Conservation (phyloP, 2,113 vertebrate genomes). For the Cyprinodon tularosa region DNA sequence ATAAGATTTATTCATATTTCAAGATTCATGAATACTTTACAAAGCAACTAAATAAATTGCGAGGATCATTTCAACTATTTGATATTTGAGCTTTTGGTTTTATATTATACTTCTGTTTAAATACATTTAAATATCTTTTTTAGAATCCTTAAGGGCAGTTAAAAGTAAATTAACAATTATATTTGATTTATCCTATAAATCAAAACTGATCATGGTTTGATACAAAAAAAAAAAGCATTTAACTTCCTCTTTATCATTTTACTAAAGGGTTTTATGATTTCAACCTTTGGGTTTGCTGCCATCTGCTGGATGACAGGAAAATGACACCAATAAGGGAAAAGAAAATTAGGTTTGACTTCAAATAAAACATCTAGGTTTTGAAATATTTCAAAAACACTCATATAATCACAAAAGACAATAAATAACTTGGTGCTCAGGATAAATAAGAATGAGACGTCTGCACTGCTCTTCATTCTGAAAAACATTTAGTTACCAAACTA, state of each 20-base stretch:
- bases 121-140: not conserved
- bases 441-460: not conserved
- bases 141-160: not conserved
- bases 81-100: too few relatives aligned
- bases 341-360: not conserved
- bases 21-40: too few relatives aligned
- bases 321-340: not conserved
- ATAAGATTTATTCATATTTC: too few relatives aligned
- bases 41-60: too few relatives aligned
- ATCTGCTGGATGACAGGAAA: not conserved
- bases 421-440: not conserved
- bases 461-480: not conserved
- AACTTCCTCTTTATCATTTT: not conserved
- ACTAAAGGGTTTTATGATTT: not conserved
- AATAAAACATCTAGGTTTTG: not conserved
- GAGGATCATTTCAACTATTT: too few relatives aligned
- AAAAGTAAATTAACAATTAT: not conserved
- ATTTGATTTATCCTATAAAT: not conserved
- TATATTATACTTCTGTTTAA: not conserved
- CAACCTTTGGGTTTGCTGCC: not conserved
- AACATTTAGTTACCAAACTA: not conserved
- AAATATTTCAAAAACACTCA: not conserved
- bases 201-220: not conserved
- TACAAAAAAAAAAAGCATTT: not conserved
- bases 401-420: not conserved